phyloP scores from a whole-genome alignment of 1,140 invertebrate genomes.

The Alviniconcha marisindica region DNA sequence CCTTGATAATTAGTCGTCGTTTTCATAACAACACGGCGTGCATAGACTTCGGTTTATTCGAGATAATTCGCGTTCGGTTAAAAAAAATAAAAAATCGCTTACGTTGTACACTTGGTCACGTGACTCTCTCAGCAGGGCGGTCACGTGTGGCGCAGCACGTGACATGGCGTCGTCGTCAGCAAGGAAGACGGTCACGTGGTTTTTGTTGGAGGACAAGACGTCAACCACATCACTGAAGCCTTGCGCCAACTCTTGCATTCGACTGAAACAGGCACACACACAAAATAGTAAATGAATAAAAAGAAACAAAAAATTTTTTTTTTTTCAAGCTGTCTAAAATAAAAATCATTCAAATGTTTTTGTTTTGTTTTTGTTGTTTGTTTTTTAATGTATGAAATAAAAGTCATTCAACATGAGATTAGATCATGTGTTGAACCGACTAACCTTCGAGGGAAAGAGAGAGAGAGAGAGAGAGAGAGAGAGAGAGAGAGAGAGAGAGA shows the following conservation, averaged over 20 bases:
- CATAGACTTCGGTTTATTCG: no score
- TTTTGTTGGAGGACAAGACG: conserved; percentile 25
- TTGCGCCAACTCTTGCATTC: conserved; percentile 30
- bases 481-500: neutral
- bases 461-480: neutral
- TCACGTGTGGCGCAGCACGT: neutral
- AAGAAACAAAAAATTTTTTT: neutral
- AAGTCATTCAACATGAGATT: no score
- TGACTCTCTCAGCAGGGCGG: neutral
- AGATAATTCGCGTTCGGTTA: no score
- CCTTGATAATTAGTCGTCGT: no score
- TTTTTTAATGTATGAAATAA: no score
- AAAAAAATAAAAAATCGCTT: no score
- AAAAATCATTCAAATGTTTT: neutral
- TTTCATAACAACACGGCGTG: no score
- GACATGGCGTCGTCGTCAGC: conserved; percentile 47
- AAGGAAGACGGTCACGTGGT: conserved; percentile 57
- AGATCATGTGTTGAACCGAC: no score
- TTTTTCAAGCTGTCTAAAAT: no score
- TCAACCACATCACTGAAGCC: conserved; percentile 42
- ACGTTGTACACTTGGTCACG: conserved; percentile 43
- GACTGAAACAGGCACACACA: conserved; percentile 38
- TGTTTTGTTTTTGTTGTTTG: no score
- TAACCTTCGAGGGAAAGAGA: no score
- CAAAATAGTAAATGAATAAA: no score